These are phyloP conservation scores for Pangasius macronema DNA, from an alignment of 2,797 vertebrate species.

Conservation along the genomic window DNA sequence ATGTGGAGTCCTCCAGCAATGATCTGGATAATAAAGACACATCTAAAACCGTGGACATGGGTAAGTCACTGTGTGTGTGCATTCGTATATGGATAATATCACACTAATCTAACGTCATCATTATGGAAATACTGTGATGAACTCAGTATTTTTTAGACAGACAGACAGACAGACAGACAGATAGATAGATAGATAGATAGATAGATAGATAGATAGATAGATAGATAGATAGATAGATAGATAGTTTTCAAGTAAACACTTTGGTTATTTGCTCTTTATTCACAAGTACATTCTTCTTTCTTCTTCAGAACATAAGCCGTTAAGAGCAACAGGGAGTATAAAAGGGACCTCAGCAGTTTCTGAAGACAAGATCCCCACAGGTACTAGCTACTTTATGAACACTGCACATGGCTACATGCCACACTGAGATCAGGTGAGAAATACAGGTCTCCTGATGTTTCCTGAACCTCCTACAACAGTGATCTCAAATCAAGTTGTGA, in stretches of 20 bases:
- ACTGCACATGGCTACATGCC: neutral
- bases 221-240: neutral
- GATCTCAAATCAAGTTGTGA: neutral
- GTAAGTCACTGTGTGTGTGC: constrained; percentile 16
- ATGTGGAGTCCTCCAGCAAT: constrained; percentile 29
- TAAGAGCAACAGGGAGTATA: constrained; percentile 53
- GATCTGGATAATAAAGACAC: constrained; percentile 38
- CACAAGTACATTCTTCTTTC: neutral
- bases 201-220: too few relatives aligned
- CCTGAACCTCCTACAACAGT: neutral
- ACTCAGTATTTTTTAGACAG: neutral
- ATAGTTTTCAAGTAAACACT: neutral
- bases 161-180: neutral
- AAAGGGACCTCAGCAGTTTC: constrained; percentile 49
- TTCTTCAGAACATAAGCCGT: constrained; percentile 54
- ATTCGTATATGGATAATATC: neutral
- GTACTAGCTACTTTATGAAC: constrained; percentile 47
- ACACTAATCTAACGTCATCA: neutral
- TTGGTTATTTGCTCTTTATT: neutral
- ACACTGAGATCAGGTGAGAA: neutral
- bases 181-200: neutral
- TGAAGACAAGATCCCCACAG: constrained; percentile 68
- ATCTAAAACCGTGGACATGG: constrained; percentile 22
- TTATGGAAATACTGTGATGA: neutral
- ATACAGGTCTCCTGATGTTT: neutral